phyloP scores from a whole-genome alignment of 2,797 vertebrate genomes.

The Pempheris klunzingeri region DNA sequence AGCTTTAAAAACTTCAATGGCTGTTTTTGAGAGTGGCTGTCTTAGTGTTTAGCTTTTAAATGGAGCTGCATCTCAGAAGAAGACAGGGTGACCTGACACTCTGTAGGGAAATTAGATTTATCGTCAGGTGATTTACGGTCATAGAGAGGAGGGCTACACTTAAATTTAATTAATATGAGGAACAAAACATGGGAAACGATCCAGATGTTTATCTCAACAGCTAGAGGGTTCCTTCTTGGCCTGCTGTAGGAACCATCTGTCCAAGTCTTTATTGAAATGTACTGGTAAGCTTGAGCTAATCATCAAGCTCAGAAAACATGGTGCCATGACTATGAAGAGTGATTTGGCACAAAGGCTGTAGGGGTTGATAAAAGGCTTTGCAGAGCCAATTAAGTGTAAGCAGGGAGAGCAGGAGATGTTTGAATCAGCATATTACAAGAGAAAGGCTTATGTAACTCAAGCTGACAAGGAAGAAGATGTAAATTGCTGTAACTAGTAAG shows the following conservation, averaged over 20 bases:
- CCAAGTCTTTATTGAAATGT: background rate
- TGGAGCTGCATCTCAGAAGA: constrained; percentile 3
- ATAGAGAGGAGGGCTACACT: constrained; percentile 6
- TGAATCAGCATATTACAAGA: constrained; percentile 62
- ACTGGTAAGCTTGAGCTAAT: constrained; percentile 16
- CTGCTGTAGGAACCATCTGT: constrained; percentile 9
- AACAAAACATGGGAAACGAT: constrained; percentile 17
- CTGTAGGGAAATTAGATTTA: constrained; percentile 38
- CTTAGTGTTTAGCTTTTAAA: constrained; percentile 40
- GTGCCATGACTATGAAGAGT: constrained; percentile 18
- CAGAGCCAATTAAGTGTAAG: constrained; percentile 51
- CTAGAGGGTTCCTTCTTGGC: background rate
- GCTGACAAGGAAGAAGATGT: constrained; percentile 41
- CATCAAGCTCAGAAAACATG: constrained; percentile 5
- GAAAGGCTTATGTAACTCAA: constrained; percentile 53
- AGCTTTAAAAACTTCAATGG: constrained; percentile 46
- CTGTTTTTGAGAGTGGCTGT: constrained; percentile 29
- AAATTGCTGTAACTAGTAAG: constrained; percentile 49
- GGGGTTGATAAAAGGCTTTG: constrained; percentile 53
- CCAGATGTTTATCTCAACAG: constrained; percentile 42
- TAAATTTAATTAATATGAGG: constrained; percentile 10
- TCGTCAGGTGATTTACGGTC: constrained; percentile 29
- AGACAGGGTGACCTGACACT: constrained; percentile 25
- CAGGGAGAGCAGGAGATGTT: constrained; percentile 33
- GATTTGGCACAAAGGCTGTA: constrained; percentile 17